These are phyloP conservation scores for Ectropis crepuscularia DNA, from an alignment of 2,888 invertebrate genomes.

Conservation along the genomic window DNA sequence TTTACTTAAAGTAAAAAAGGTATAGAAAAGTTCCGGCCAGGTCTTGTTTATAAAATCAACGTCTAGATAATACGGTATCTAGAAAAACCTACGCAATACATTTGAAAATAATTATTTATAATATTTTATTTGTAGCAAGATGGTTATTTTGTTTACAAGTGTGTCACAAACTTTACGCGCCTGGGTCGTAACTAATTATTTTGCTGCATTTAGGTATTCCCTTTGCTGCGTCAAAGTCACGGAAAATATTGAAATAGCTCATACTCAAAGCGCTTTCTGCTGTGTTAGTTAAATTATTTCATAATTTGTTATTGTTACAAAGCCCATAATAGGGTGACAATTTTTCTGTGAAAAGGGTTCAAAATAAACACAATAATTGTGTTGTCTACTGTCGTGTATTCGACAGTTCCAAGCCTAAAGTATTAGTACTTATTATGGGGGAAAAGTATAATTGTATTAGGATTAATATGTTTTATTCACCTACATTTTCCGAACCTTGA, in stretches of 20 bases:
- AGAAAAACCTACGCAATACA: not conserved
- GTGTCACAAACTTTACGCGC: slow-evolving; percentile 45
- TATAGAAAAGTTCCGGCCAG: too few species aligned
- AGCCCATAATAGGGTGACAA: not conserved
- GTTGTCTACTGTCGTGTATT: too few species aligned
- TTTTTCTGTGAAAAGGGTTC: too few species aligned
- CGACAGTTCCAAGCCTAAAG: too few species aligned
- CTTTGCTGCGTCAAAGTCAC: slow-evolving; percentile 70
- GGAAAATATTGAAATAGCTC: slow-evolving; percentile 74
- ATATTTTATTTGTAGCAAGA: too few species aligned
- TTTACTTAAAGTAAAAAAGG: too few species aligned
- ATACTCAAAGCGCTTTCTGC: slow-evolving; percentile 42
- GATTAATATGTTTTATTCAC: too few species aligned
- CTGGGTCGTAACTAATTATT: slow-evolving; percentile 76
- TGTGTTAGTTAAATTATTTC: slow-evolving; percentile 51
- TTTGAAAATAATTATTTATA: not conserved
- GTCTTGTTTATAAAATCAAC: too few species aligned
- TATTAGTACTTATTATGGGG: too few species aligned
- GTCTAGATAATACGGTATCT: not conserved
- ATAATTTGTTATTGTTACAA: slow-evolving; percentile 15
- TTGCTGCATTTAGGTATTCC: slow-evolving; percentile 77
- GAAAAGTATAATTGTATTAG: too few species aligned
- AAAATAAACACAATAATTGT: too few species aligned
- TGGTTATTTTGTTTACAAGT: slow-evolving; percentile 8
- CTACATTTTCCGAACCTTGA: too few species aligned